Conservation (phyloP, 1,140 invertebrate species). For the Papilio dardanus region DNA sequence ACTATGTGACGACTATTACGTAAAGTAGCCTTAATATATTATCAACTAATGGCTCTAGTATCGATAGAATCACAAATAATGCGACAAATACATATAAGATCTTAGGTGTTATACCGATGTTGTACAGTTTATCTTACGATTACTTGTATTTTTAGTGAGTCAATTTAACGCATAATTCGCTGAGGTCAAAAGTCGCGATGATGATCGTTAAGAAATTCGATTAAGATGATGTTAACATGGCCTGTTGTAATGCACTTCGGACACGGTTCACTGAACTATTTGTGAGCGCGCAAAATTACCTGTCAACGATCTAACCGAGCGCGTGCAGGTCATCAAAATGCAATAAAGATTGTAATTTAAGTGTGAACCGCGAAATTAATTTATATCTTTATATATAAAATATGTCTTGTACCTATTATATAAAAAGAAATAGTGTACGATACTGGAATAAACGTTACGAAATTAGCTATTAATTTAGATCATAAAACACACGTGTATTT, state of each 20-base stretch:
- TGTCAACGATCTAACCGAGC: constrained; percentile 42
- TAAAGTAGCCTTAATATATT: too few relatives aligned
- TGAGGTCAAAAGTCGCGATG: constrained; percentile 44
- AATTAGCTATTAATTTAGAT: too few relatives aligned
- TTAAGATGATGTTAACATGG: constrained; percentile 45
- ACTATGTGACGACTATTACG: neutral
- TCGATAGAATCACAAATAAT: neutral
- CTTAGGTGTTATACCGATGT: too few relatives aligned
- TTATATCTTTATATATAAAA: constrained; percentile 22
- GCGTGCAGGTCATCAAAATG: constrained; percentile 56
- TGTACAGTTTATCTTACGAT: too few relatives aligned
- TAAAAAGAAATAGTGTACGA: neutral
- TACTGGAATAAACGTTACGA: neutral
- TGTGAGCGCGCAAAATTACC: constrained; percentile 46
- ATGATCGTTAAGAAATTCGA: constrained; percentile 47
- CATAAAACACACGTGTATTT: too few relatives aligned
- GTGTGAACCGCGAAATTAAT: constrained; percentile 41
- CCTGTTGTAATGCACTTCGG: constrained; percentile 51
- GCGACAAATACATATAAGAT: neutral
- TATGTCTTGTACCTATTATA: neutral
- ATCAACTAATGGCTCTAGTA: too few relatives aligned
- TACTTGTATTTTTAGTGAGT: too few relatives aligned
- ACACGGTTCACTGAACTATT: constrained; percentile 43
- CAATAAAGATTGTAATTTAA: constrained; percentile 50
- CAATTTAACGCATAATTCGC: constrained; percentile 42